Base-by-base conservation (phyloP, 2,797 vertebrate species). In the Mastacembelus armatus region DNA sequence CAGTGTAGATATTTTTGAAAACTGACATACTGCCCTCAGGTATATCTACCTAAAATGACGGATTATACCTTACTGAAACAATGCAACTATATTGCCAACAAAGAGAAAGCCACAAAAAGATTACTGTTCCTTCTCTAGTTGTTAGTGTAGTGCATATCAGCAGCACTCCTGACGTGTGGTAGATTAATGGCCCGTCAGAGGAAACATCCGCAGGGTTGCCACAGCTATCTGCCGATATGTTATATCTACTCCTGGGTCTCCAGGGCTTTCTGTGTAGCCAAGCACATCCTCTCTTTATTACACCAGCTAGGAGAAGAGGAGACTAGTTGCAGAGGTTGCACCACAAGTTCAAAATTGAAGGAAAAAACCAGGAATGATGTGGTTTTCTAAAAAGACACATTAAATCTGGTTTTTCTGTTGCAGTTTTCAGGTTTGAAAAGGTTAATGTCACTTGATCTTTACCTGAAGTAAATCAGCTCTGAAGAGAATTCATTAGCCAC, bases 111-210 rank as follows among this genome's bases (percentile, higher is more conserved):
- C 47, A 45, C 43, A 56, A 64, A 30, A 60, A 58, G 16, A 54
- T 54, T 44, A 68, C 66, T 39, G 69, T 50, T 66, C 50, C 30
- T 44, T 8, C 49, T 71, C 42, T 47, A 24, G 65, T 50, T 75
- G 68, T 78, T 61, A 50, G 66, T 19, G 12, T 35, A 45, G 77
- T 35, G n/a, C 54, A 47, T 40, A 76, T 51, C 54, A 35, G 62
- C 80, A 60, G 65, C 69, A 22, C 59, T 55, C 52, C 38, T 19
- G 33, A 80, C 29, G 24, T 74, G 71, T 26, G 3, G 24, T 43
- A 81, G 86, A 89, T 78, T 68, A 88, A 92, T 89, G 69, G 51
- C 69, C 81, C 81, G 79, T 85, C 82, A 74, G 63, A 62, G 42
- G 57, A 80, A 85, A 80, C 60, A 72, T 81, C 80, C 57, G 21